Conservation (phyloP, 2,797 vertebrate species). For the Cichlasoma orientale region DNA sequence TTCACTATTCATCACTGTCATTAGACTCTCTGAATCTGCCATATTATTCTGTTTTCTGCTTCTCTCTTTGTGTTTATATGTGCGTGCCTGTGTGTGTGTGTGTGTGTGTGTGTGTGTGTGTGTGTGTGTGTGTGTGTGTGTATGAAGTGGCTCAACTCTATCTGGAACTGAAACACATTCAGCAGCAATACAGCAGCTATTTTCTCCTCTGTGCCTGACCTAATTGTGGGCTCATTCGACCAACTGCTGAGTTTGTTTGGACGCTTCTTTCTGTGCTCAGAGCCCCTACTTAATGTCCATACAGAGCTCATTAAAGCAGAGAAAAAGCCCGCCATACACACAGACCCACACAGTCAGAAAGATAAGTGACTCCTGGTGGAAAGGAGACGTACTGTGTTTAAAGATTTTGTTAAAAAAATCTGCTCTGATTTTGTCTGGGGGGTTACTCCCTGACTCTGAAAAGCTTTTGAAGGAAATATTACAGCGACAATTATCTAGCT, state of each 20-base stretch:
- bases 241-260: constrained; percentile 57
- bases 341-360: not conserved
- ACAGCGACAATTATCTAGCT: not conserved
- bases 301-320: constrained; percentile 46
- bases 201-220: constrained; percentile 48
- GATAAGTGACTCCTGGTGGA: constrained; percentile 2
- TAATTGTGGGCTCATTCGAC: constrained; percentile 52
- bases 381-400: not conserved
- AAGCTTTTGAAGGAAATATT: not conserved
- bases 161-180: constrained; percentile 34
- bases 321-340: not conserved
- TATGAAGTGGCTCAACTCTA: constrained; percentile 25
- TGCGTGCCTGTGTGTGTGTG: constrained; percentile 11
- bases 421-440: too few relatives aligned
- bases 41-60: constrained; percentile 33
- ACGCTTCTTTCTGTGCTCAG: constrained; percentile 4
- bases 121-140: constrained; percentile 15
- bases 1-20: constrained; percentile 52
- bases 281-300: constrained; percentile 27
- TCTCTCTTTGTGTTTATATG: constrained; percentile 8
- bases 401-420: not conserved
- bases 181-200: constrained; percentile 42
- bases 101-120: constrained; percentile 3
- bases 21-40: constrained; percentile 32
- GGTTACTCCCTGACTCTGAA: not conserved